Evolutionary conservation across 2,113 vertebrate genomes (phyloP).

Genomic region (Macroglossus sobrinus): DNA sequence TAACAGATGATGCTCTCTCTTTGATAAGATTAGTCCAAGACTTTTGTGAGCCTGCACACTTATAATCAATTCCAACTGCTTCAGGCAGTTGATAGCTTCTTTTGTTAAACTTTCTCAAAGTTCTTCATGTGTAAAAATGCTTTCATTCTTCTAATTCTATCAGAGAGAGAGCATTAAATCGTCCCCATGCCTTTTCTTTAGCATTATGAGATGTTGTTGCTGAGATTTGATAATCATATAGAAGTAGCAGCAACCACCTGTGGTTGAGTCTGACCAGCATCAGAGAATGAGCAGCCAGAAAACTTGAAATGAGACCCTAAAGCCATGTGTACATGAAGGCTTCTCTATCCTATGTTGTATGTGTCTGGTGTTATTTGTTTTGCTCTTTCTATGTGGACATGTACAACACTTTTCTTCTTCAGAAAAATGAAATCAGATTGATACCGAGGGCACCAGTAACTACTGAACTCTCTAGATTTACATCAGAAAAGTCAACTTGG

Average conservation of each 20-base stretch:
- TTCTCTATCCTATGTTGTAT: not conserved
- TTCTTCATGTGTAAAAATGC: not conserved
- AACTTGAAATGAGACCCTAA: not conserved
- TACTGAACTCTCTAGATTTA: not conserved
- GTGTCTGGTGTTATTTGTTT: not conserved
- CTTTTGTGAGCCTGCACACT: not conserved
- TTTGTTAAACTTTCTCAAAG: not conserved
- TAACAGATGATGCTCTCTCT: not conserved
- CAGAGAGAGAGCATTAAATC: not conserved
- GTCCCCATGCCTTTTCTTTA: not conserved
- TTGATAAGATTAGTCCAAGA: not conserved
- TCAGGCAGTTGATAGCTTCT: not conserved
- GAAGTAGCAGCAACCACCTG: fast-evolving
- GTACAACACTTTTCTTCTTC: not conserved
- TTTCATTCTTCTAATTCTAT: not conserved
- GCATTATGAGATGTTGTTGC: not conserved
- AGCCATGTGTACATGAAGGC: not conserved
- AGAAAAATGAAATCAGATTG: not conserved
- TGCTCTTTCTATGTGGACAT: not conserved
- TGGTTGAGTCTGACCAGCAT: not conserved
- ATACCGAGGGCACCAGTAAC: not conserved
- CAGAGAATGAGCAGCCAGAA: not conserved
- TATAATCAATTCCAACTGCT: not conserved
- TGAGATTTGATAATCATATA: too few species aligned
- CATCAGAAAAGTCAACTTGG: not conserved